Percentiles rank a stretch among this genome's conserved stretches.
These are phyloP conservation scores for Andrena fulva DNA, from an alignment of 2,888 invertebrate species.

Conservation along the genomic window DNA sequence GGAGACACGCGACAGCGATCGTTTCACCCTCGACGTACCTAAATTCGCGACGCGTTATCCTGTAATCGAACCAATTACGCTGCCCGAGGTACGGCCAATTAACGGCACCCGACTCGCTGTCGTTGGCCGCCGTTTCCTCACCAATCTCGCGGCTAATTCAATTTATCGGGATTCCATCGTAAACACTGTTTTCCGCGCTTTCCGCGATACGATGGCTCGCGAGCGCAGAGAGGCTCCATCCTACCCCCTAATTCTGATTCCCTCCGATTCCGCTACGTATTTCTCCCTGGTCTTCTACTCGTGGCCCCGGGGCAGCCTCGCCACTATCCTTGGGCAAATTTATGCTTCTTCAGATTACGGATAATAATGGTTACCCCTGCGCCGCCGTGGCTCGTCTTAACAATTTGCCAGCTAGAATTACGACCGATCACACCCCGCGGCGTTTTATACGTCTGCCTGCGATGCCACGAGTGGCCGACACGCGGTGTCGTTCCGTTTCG, in stretches of 20 bases:
- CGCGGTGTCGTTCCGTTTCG: constrained; percentile 30
- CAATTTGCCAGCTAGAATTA: constrained; percentile 63
- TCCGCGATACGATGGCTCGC: constrained; percentile 10
- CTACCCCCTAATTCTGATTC: constrained; percentile 50
- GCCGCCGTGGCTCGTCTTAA: constrained; percentile 53
- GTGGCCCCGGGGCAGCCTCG: constrained; percentile 29
- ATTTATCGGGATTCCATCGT: constrained; percentile 28
- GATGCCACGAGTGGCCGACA: constrained; percentile 28
- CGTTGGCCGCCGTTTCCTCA: constrained; percentile 4
- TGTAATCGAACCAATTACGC: constrained; percentile 23
- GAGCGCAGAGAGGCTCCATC: background rate
- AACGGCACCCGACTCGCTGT: constrained; percentile 23
- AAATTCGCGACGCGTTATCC: constrained; percentile 27
- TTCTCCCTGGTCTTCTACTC: constrained; percentile 21
- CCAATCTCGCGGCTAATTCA: constrained; percentile 10
- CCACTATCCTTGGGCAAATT: constrained; percentile 61
- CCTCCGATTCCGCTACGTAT: constrained; percentile 47
- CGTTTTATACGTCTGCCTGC: constrained; percentile 44
- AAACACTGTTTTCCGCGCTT: constrained; percentile 34
- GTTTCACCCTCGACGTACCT: background rate
- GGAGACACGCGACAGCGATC: background rate
- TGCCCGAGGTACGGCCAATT: constrained; percentile 30
- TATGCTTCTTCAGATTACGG: constrained; percentile 65
- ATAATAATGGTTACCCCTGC: constrained; percentile 65
- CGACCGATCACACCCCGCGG: constrained; percentile 53